Evolutionary conservation across 1,140 invertebrate species (phyloP).

Genomic region (Tetragonula clypearis): DNA sequence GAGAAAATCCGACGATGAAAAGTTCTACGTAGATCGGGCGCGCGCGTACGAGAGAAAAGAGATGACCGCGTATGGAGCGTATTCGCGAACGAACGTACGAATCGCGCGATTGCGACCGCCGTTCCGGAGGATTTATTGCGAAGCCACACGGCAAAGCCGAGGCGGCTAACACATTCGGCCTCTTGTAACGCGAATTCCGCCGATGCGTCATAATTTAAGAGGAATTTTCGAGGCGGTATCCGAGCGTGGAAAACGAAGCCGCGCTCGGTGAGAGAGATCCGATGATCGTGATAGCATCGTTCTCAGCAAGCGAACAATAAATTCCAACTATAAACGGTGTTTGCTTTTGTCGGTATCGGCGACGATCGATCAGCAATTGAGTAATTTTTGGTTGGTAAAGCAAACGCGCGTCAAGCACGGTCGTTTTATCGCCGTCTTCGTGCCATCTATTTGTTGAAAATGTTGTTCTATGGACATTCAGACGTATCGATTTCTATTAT

Average conservation of each 20-base stretch:
- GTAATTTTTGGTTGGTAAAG: slow-evolving; percentile 3
- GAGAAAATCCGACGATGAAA: background rate
- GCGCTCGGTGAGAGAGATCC: slow-evolving; percentile 1
- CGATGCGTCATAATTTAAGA: slow-evolving; percentile 57
- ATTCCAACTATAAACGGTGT: slow-evolving; percentile 15
- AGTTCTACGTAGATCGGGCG: background rate
- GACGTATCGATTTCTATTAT: background rate
- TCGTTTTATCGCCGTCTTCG: background rate
- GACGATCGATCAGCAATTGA: background rate
- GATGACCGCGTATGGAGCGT: background rate
- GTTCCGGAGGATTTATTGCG: slow-evolving; percentile 49
- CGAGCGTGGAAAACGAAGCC: slow-evolving; percentile 10
- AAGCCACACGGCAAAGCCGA: background rate
- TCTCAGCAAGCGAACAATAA: slow-evolving; percentile 10
- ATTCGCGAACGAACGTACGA: slow-evolving; percentile 24
- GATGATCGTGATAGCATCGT: slow-evolving; percentile 20
- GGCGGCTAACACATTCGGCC: background rate
- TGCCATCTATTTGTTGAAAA: background rate
- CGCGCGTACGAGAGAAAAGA: background rate
- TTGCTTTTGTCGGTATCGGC: slow-evolving; percentile 18
- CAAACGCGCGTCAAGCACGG: background rate
- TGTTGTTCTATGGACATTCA: background rate
- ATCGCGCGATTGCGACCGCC: slow-evolving; percentile 30
- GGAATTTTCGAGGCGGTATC: slow-evolving; percentile 50
- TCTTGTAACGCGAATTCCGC: slow-evolving; percentile 40